phyloP scores from a whole-genome alignment of 2,797 vertebrate species.

The Chaetophractus vellerosus region DNA sequence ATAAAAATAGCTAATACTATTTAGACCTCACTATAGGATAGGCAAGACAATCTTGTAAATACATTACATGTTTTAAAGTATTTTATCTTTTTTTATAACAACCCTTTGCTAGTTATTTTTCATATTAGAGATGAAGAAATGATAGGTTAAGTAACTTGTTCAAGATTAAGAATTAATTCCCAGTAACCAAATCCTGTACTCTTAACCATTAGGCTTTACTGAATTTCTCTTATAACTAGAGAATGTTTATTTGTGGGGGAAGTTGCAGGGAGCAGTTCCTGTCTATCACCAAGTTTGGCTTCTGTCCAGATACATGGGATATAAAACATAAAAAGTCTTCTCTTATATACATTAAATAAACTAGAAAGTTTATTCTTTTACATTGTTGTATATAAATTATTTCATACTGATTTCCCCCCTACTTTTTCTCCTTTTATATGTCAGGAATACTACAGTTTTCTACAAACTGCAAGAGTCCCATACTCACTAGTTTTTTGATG shows the following conservation, averaged over 20 bases:
- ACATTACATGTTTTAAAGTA: neutral
- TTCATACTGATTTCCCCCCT: neutral
- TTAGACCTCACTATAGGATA: neutral
- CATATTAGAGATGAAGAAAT: neutral
- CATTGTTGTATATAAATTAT: neutral
- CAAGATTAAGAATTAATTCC: neutral
- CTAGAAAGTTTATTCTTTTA: neutral
- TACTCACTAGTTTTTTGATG: neutral
- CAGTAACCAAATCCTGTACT: neutral
- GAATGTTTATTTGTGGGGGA: neutral
- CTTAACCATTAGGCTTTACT: neutral
- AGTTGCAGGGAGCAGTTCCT: neutral
- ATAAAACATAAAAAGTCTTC: neutral
- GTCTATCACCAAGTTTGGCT: neutral
- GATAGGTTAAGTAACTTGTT: neutral
- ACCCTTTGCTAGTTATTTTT: neutral
- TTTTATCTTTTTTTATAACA: neutral
- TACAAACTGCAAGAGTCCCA: neutral
- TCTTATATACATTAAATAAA: neutral
- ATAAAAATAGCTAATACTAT: constrained; percentile 11
- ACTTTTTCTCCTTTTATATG: neutral
- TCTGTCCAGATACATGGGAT: neutral
- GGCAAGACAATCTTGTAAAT: neutral
- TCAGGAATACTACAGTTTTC: neutral
- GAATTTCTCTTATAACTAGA: neutral